Evolutionary conservation across 2,888 invertebrate genomes (phyloP), one percentile per base, ranked within the genome.

Genomic region (Apoda limacodes): DNA sequence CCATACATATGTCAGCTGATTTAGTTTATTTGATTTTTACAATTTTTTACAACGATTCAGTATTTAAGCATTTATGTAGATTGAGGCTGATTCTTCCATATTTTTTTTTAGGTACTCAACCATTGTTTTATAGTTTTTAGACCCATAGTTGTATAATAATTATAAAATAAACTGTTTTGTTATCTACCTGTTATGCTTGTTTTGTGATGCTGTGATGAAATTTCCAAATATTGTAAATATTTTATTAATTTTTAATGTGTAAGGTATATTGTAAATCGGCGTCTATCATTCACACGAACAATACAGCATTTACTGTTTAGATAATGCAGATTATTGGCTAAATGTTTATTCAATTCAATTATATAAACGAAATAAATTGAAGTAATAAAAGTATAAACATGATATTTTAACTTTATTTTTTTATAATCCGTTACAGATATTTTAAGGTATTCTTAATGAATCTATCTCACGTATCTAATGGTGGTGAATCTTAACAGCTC

Each of bases 121-220:
- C 42, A 49, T 55, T 57, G 55, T 58, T 75, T 72, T 71, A 57
- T 74, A 74, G 70, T 74, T 75, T 52, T 67, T 65, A 64, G 37
- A 45, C 24, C 52, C 45, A 46, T 39, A 22, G 22, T 21, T 46
- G 48, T 45, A 39, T 35, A 27, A 55, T 56, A 55, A 53, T 60
- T 56, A 47, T 55, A 55, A 49, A 49, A 53, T 50, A 49, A 51
- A 63, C 63, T 64, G 68, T 75, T 76, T 71, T 75, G 71, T 78
- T 76, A 48, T 69, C 63, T 51, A 54, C 57, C 63, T 68, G 70
- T 76, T 78, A 70, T 64, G 72, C 74, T 78, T 78, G 70, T 78
- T 78, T 76, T 66, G 76, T 78, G 75, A 74, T 66, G 78, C 80
- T 80, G 80, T 80, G 80, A 80, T 80, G 74, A 75, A 60, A 64